Base-by-base conservation (phyloP, 2,888 invertebrate species). In the Drosophila formosana region DNA sequence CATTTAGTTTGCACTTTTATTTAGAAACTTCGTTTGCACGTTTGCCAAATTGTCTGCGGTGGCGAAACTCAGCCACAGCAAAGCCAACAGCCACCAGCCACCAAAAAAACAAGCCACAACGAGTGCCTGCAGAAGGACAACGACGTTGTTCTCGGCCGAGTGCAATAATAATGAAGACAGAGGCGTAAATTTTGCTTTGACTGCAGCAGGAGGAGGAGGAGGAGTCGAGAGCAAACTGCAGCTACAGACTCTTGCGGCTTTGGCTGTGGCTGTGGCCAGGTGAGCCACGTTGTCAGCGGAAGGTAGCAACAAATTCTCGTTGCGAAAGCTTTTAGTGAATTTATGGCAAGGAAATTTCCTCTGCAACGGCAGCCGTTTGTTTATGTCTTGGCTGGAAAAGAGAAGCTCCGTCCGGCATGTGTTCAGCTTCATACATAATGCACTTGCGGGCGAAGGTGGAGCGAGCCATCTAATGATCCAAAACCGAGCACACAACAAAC, bases 21-120 rank as follows among this genome's bases (percentile, higher is more conserved):
- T 89, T 85, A 71, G 85, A 80, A 89, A 89, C 87, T 89, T 88
- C 75, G 78, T 77, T 88, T 82, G 89, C 89, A 88, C 85, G 89
- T 86, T 89, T 89, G 89, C 89, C 85, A 89, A 89, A 89, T 89
- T 86, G 85, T 89, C 85, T 89, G 85, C 72, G 89, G 83, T 80
- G 60, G 83, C 78, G 62, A 61, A 62, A 72, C 55, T 68, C 61
- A 79, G 56, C 71, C 62, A 41, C 50, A 39, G 61, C 66, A 62
- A 63, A 28, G 11, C 9, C 51, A 46, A 25, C 39, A 45, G 43
- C 53, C n/a, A 60, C 1, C 52, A 46, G 7, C 32, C 18, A n/a
- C 51, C 53, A 41, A 28, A 58, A 9, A 39, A 47, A 25, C 45
- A 30, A 9, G 26, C 49, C 34, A 47, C 47, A 32, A 7, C 57